phyloP scores from a whole-genome alignment of 2,797 vertebrate genomes.

The Lacerta agilis region DNA sequence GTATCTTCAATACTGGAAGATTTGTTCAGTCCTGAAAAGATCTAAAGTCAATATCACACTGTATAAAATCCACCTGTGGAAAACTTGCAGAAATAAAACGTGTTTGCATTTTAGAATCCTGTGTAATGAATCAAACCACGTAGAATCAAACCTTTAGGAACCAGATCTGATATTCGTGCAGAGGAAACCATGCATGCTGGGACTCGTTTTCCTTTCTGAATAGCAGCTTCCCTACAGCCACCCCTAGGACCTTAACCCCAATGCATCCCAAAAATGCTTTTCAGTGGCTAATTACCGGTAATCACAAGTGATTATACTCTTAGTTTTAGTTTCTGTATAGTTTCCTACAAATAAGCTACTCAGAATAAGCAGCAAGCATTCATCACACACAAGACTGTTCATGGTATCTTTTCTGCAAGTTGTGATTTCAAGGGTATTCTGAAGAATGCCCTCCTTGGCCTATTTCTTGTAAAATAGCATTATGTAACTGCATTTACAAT shows the following conservation, averaged over 20 bases:
- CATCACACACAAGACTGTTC: neutral
- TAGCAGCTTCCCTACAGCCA: neutral
- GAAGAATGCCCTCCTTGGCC: slow-evolving; percentile 4
- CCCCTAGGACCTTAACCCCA: neutral
- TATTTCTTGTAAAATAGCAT: neutral
- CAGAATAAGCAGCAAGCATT: slow-evolving; percentile 26
- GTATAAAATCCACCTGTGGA: slow-evolving; percentile 37
- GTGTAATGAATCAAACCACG: neutral
- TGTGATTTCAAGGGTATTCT: slow-evolving; percentile 15
- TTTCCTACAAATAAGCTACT: neutral
- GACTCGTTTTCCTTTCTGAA: neutral
- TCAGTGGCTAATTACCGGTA: neutral
- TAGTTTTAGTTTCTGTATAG: slow-evolving; percentile 30
- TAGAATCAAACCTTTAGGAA: neutral
- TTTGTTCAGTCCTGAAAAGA: slow-evolving; percentile 47
- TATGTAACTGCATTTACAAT: slow-evolving; percentile 5
- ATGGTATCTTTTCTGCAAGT: slow-evolving; percentile 5
- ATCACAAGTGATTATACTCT: neutral
- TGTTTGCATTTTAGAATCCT: neutral
- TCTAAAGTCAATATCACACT: slow-evolving; percentile 48
- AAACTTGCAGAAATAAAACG: slow-evolving; percentile 13
- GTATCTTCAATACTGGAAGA: slow-evolving; percentile 60
- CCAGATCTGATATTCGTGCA: neutral
- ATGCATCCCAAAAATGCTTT: neutral
- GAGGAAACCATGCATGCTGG: neutral